Evolutionary conservation across 2,888 invertebrate genomes (phyloP).

Genomic region (Quadroppia sp.): DNA sequence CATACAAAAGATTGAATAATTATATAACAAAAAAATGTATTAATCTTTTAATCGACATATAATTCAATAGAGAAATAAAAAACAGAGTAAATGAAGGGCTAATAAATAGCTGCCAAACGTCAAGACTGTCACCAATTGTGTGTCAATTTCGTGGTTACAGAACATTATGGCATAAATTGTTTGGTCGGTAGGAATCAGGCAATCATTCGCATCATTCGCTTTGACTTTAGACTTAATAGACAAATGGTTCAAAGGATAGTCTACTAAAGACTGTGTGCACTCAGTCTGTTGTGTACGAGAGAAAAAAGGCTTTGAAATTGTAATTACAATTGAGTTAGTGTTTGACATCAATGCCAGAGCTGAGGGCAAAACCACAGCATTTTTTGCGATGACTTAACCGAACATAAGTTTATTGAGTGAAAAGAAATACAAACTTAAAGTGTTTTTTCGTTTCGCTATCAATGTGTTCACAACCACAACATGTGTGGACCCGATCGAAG

Average conservation of each 20-base stretch:
- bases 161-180: constrained; percentile 28
- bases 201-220: constrained; percentile 13
- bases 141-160: not conserved
- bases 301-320: constrained; percentile 5
- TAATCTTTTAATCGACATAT: not conserved
- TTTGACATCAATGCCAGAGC: not conserved
- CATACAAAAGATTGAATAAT: not conserved
- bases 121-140: not conserved
- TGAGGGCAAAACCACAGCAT: not conserved
- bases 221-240: constrained; percentile 1
- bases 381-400: constrained; percentile 9
- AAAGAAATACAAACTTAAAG: not conserved
- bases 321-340: not conserved
- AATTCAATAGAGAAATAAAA: not conserved
- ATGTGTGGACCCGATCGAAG: not conserved
- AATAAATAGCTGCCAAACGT: too few relatives aligned
- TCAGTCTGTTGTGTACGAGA: not conserved
- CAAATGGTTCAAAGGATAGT: not conserved
- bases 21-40: not conserved
- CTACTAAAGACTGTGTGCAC: not conserved
- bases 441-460: not conserved
- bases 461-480: not conserved
- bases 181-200: not conserved
- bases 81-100: not conserved
- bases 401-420: not conserved